Base-by-base conservation (phyloP, 2,888 invertebrate genomes). In the Pegoplata infirma region DNA sequence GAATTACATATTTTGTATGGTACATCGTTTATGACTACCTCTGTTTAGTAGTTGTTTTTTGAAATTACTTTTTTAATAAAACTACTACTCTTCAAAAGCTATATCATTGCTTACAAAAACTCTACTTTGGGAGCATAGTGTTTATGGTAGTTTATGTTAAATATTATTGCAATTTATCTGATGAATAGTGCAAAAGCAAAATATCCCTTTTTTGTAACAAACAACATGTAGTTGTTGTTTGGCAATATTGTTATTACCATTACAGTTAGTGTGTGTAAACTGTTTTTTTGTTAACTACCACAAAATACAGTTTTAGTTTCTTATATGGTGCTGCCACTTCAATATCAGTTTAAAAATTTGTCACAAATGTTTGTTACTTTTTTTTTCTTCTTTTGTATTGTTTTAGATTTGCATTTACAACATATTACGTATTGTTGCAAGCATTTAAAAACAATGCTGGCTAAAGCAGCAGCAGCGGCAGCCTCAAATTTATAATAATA, bases 351-450 rank as follows among this genome's bases (percentile, higher is more conserved):
- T 64, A 63, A 56, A 72, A 79, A 79, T 79, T 79, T 79, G 79
- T 79, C 79, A 75, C 67, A 79, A 75, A 64, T 67, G 47, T 72
- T 53, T 61, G 23, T 40, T 40, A 23, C 8, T 6, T 4, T 6
- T 71, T 46, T 72, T 46, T 51, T 51, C 44, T 23, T n/a, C 23
- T 56, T 53, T 73, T 6, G n/a, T 56, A 55, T 28, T 67, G 67
- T 56, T 63, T 63, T 63, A 72, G 63, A 79, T 75, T 75, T 79
- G 79, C 79, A 79, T 79, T 79, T 63, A 75, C 71, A 75, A 51
- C 17, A 51, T 21, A 36, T 63, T 63, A 47, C 28, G 36, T 49
- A 40, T 40, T 49, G 63, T 49, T 40, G 56, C 28, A 14, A 55
- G 8, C 53, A 55, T 8, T n/a, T 25, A 55, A 47, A 64, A n/a